Evolutionary conservation across 2,113 vertebrate species (phyloP).

Genomic region (Ploceus nigricollis): DNA sequence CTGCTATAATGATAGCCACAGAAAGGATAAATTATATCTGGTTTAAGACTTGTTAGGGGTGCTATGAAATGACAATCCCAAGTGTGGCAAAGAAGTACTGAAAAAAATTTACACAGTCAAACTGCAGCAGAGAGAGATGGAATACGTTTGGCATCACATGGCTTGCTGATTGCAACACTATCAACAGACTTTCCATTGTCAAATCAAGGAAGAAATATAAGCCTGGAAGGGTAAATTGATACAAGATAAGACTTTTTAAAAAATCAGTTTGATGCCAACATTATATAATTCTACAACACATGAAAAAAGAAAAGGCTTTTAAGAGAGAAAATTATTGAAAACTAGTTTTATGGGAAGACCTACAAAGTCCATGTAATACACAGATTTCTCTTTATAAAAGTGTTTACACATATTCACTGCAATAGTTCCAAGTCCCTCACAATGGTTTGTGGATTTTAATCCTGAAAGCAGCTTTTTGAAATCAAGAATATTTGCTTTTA

Average conservation of each 20-base stretch:
- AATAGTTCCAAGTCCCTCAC: background rate
- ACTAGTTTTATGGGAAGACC: background rate
- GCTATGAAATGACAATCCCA: background rate
- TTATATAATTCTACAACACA: background rate
- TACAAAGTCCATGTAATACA: background rate
- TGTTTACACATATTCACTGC: background rate
- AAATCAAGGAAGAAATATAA: background rate
- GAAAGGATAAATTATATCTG: background rate
- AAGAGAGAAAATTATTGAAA: background rate
- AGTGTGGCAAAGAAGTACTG: background rate
- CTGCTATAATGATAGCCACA: background rate
- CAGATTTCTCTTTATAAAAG: background rate
- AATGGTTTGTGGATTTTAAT: background rate
- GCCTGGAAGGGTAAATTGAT: background rate
- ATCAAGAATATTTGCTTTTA: background rate
- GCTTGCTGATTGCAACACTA: background rate
- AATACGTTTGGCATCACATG: accelerated
- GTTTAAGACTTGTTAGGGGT: background rate
- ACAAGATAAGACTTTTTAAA: background rate
- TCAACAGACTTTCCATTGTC: background rate
- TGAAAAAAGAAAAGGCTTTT: background rate
- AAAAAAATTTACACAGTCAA: background rate
- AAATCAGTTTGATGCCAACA: background rate
- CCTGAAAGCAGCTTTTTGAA: background rate
- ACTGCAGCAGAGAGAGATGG: background rate